Base-by-base conservation (phyloP, 2,888 invertebrate genomes). In the Micoletzkya japonica region DNA sequence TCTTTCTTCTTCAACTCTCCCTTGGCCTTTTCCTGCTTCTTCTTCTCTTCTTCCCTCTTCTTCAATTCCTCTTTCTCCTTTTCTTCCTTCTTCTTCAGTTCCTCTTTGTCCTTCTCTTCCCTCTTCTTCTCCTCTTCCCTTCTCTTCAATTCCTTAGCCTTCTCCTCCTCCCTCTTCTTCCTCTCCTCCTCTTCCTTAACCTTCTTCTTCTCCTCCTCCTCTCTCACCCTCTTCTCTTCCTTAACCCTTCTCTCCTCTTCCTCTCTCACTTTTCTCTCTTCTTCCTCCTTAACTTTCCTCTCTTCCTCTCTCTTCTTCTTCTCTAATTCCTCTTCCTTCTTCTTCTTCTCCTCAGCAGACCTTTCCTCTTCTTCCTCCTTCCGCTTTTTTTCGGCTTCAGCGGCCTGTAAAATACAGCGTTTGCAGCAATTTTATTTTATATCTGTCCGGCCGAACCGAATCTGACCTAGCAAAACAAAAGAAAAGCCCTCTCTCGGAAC, bases 301-400 rank as follows among this genome's bases (percentile, higher is more conserved):
- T 60, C 60, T 39, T 49, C 63, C 63, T 49, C 30, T 37, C 50
- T 63, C 63, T 63, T 63, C 63, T 34, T 60, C 32, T 63, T 32
- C 32, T 24, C 20, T 10, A 20, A 28, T 26, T 63, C 63, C 49
- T 63, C 49, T 24, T 63, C 63, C 63, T 49, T 44, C 50, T 39
- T 61, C 37, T 26, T 49, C 63, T 63, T 63, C 63, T 63, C 63
- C 49, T 63, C 61, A n/a, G 24, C 37, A 20, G 36, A 34, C 39
- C 36, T 59, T 37, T 36, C 26, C n/a, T 4, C 14, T 37, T 59
- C 4, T 26, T n/a, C n/a, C n/a, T n/a, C n/a, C n/a, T n/a, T n/a
- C n/a, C n/a, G n/a, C n/a, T n/a, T n/a, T n/a, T n/a, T n/a, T n/a
- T n/a, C n/a, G n/a, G n/a, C n/a, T n/a, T n/a, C n/a, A n/a, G n/a